Evolutionary conservation across 2,113 vertebrate genomes (phyloP).

Genomic region (Apodemus speciosus): DNA sequence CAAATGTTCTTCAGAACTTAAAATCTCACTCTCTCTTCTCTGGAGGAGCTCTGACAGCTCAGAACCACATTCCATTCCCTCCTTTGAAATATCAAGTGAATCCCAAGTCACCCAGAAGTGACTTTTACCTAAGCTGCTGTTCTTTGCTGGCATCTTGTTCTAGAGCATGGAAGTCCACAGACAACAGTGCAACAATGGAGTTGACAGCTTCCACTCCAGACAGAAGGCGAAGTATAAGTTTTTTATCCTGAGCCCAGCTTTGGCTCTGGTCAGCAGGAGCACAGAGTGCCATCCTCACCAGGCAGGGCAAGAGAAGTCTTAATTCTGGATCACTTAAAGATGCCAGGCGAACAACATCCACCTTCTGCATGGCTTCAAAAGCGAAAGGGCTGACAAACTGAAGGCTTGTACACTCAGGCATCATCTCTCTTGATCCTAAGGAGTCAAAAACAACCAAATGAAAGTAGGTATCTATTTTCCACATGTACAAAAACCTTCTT

Average conservation of each 20-base stretch:
- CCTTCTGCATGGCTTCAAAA: slow-evolving; percentile 99
- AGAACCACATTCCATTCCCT: neutral
- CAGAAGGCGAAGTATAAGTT: slow-evolving; percentile 96
- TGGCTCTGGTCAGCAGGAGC: slow-evolving; percentile 98
- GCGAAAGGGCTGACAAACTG: slow-evolving; percentile 96
- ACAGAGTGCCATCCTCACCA: slow-evolving; percentile 98
- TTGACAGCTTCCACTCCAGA: slow-evolving; percentile 98
- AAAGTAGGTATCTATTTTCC: neutral
- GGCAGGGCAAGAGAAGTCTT: slow-evolving; percentile 94
- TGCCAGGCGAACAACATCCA: slow-evolving; percentile 93
- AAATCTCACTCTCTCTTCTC: slow-evolving; percentile 16
- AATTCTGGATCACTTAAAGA: slow-evolving; percentile 96
- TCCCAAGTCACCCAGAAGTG: neutral
- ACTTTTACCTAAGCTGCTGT: slow-evolving; percentile 94
- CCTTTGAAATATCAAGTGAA: neutral
- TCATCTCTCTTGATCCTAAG: slow-evolving; percentile 74
- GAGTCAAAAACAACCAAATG: slow-evolving; percentile 1
- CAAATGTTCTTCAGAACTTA: slow-evolving; percentile 32
- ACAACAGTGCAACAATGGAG: slow-evolving; percentile 96
- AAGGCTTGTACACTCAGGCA: slow-evolving; percentile 91
- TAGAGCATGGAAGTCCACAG: slow-evolving; percentile 97
- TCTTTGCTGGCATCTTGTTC: slow-evolving; percentile 98
- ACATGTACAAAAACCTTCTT: neutral
- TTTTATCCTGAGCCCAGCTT: slow-evolving; percentile 98
- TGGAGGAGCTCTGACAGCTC: neutral